Evolutionary conservation across 2,113 vertebrate genomes (phyloP), one percentile per base, ranked within the genome.

Genomic region (Muntiacus muntjak): DNA sequence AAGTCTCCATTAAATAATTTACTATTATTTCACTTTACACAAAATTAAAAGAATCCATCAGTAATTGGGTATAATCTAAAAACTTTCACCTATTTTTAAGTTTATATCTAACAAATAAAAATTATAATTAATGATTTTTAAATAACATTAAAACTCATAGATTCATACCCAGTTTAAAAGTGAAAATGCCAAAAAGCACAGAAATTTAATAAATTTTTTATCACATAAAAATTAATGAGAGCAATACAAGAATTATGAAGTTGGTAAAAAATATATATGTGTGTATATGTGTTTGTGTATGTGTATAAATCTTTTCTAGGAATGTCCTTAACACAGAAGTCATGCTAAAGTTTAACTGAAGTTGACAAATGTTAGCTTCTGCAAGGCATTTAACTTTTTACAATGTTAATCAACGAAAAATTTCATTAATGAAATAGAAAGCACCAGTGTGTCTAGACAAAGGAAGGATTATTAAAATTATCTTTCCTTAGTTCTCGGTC

Each of bases 391-490:
- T 97, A 95, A 96, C 91, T 11, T 98, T 4, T 97, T 98, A 95
- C 95, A 26, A n/a, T 95, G 55, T 43, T 98, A 96, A 97, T 95
- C 16, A 98, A 97, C 95, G 45, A 96, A 98, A 95, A 95, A 17
- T 93, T 98, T 98, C 74, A 95, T 94, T 98, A 98, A 92, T 93
- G 64, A 94, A 71, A 76, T 92, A 87, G 91, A 98, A 97, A 81
- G 88, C 64, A 92, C 14, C 62, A 85, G 30, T 47, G 33, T 93
- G 96, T 36, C 7, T 83, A 98, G 95, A 98, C 98, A 98, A 98
- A 97, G 26, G 36, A 89, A 58, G 76, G 1, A 92, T 98, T 98
- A 97, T 98, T 98, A 98, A 98, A 98, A 97, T 98, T 96, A 97
- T 88, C 92, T 79, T 96, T 97, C 33, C 60, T 67, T 93, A 96